Percentiles rank a stretch among this genome's conserved stretches.
These are phyloP conservation scores for Neocrepidodera transversa DNA, from an alignment of 2,888 invertebrate genomes.

Conservation along the genomic window DNA sequence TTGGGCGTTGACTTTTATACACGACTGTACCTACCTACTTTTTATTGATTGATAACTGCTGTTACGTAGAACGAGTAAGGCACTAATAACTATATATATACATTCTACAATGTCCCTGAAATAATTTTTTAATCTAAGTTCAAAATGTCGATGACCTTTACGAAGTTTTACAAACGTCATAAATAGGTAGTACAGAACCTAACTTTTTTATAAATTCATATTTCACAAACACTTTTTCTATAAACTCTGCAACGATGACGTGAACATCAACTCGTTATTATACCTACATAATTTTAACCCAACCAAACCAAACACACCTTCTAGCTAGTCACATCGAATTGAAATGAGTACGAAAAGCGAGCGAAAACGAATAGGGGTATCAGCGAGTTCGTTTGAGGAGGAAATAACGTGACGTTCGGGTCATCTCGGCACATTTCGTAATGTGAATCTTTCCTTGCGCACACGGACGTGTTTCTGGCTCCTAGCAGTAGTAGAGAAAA, in stretches of 20 bases:
- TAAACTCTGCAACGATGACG: neutral
- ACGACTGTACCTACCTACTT: no score
- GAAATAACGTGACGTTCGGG: slow-evolving; percentile 6
- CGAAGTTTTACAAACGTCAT: no score
- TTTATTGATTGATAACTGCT: no score
- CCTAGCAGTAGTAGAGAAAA: neutral
- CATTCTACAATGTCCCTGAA: neutral
- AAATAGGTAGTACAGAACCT: no score
- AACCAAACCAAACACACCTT: neutral
- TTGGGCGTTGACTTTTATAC: no score
- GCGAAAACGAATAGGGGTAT: neutral
- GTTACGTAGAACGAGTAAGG: no score
- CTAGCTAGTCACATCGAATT: no score
- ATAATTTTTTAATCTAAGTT: neutral
- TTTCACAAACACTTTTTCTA: no score
- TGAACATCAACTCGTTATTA: no score
- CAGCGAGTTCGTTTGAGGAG: neutral
- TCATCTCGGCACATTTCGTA: neutral
- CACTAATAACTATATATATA: neutral
- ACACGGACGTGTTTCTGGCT: neutral
- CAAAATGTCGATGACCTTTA: neutral
- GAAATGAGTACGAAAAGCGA: neutral
- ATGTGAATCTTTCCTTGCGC: slow-evolving; percentile 12
- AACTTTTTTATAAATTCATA: no score
- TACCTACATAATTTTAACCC: no score